Evolutionary conservation across 2,113 vertebrate genomes (phyloP), one percentile per base, ranked within the genome.

Genomic region (Donacobius atricapilla): DNA sequence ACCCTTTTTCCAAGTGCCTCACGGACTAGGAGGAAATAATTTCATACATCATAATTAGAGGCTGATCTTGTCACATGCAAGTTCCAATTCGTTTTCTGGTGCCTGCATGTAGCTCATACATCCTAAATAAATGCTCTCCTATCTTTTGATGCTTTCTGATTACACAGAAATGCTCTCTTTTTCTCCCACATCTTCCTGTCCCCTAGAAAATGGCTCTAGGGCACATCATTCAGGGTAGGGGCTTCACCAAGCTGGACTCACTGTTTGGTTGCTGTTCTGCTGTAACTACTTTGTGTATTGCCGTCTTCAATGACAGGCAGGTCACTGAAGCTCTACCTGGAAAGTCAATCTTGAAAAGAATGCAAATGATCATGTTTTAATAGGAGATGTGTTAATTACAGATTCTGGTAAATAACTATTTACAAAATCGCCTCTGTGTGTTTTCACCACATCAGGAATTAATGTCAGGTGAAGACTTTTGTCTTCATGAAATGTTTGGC

Each of bases 361-460:
- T 54, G 11, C n/a, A 30, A 73, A 54, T 72, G n/a, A 47, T 21
- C 3, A 3, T 44, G 13, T 83, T 82, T 87, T 85, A 83, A 57
- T 80, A 72, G 66, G 33, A 45, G 20, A 61, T 57, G 25, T n/a
- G 11, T 85, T 91, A 94, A 85, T 39, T 91, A 44, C 19, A 80
- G 33, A 12, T 48, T 77, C 25, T 2, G 2, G 27, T 69, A 85
- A 65, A 72, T 57, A 87, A 50, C 19, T 82, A 28, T 85, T 87
- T 94, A 72, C 50, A 76, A 65, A 87, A 76, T 72, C 42, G 12
- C 23, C n/a, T 82, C 13, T 1, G 15, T 73, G 31, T 72, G 23
- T 75, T 96, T 89, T 65, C 19, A 65, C 31, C 53, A 35, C 60
- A 64, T 73, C 27, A 64, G 47, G 60, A 92, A 84, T 91, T 89